Base-by-base conservation (phyloP, 2,113 vertebrate species). In the Mobula hypostoma region DNA sequence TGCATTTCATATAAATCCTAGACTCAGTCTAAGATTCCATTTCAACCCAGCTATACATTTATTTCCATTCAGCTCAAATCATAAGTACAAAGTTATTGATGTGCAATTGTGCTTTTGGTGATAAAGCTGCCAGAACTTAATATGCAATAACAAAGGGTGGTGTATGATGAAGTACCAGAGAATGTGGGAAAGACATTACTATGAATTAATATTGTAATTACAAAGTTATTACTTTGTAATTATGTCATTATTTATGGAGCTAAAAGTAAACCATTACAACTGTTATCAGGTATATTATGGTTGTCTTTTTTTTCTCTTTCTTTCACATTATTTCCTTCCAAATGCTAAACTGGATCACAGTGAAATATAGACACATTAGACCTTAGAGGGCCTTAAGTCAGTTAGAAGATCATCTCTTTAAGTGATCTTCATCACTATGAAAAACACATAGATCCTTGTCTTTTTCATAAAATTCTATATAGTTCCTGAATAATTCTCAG, bases 401-500 rank as follows among this genome's bases (percentile, higher is more conserved):
- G 85, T 90, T 90, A 66, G 61, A 61, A 68, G 61, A 90, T 32
- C 61, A 90, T 56, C 9, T 72, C 70, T 17, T 19, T 56, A 93
- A 93, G 91, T 93, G 68, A 93, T 74, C 21, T 56, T 74, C 32
- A 76, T 93, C 12, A 21, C 90, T 74, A 68, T 93, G 70, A 74
- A 93, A 93, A 27, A 21, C 90, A 93, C 91, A 56, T 74, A 93
- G 70, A 93, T 93, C 91, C 70, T 74, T 74, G 68, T 56, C 66
- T 76, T 93, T 87, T 93, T 93, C 68, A 93, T 74, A 93, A 72
- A 93, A 93, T 93, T 93, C 66, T 24, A 93, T 76, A 93, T 93
- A 94, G 96, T 96, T 94, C 0, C 95, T 95, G 94, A 94, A 95
- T 96, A 97, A 96, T 95, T 97, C 97, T 97, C 96, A 96, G 96